Base-by-base conservation (phyloP, 1,140 invertebrate genomes). In the Dinoponera quadriceps region DNA sequence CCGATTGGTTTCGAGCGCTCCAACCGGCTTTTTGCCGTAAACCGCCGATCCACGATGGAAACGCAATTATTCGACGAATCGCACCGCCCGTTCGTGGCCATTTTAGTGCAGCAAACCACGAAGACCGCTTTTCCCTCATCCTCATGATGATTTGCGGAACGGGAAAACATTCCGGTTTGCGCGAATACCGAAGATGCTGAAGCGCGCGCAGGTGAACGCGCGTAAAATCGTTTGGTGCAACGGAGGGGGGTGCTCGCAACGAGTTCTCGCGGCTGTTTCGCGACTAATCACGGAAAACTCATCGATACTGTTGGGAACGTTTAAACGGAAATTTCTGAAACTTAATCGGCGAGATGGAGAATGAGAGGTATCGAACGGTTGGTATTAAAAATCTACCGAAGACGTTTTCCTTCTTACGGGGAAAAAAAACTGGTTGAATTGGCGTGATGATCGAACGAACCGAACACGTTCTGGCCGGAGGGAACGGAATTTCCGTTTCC, bases 31-130 rank as follows among this genome's bases (percentile, higher is more conserved):
- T 80, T 80, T 69, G 25, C 65, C 14, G 4, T 29, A 16, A 2
- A 51, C 33, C 66, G 14, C 22, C 83, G 38, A 73, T 48, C 55
- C 20, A 73, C 81, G 63, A 73, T 87, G 49, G 57, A 51, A 80
- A 69, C 27, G 68, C 81, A 86, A 87, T 87, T 87, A 87, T 62
- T 49, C 60, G 57, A 63, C 29, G 71, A 82, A 75, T 75, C 72
- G 81, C 72, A 72, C 20, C 55, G 27, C 68, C 78, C 55, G 20
- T 74, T 33, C 16, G 33, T 54, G 54, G 14, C 55, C 72, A 80
- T 69, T 87, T 75, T 49, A 63, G 33, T 48, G 54, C 14, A 14
- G 29, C 68, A 54, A 14, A 20, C 25, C 49, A 44, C 51, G 54
- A 29, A 69, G 51, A 27, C 20, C 16, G 9, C 9, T 44, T 16